Percentiles rank a stretch among this genome's conserved stretches.
These are phyloP conservation scores for Nesoenas mayeri DNA, from an alignment of 2,113 vertebrate genomes.

Conservation along the genomic window DNA sequence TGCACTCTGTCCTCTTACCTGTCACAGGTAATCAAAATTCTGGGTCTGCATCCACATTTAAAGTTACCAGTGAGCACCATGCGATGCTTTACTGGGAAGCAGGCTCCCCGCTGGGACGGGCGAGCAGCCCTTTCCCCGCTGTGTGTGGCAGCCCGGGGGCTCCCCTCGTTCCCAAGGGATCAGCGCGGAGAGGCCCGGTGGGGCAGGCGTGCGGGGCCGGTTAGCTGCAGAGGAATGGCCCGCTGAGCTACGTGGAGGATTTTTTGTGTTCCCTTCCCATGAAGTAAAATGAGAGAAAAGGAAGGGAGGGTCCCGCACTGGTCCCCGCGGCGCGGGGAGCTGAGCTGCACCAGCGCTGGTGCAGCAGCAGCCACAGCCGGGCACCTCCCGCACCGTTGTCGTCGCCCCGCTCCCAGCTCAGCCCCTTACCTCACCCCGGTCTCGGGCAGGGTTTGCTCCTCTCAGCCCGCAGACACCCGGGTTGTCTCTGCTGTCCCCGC, in stretches of 20 bases:
- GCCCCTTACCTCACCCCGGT: neutral
- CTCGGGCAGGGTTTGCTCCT: neutral
- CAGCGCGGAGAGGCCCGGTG: fast-evolving
- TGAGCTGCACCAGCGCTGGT: fast-evolving
- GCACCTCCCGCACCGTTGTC: neutral
- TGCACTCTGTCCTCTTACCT: neutral
- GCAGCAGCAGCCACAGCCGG: neutral
- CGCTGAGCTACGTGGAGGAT: fast-evolving
- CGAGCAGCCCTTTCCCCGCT: neutral
- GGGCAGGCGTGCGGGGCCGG: fast-evolving
- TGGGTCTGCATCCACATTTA: neutral
- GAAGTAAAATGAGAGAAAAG: neutral
- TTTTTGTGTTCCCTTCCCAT: too few relatives aligned
- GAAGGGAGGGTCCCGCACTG: neutral
- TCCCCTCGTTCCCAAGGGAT: neutral
- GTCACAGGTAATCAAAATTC: neutral
- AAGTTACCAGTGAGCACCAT: fast-evolving
- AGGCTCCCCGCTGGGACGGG: fast-evolving
- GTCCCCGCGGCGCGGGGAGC: neutral
- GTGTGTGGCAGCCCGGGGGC: fast-evolving
- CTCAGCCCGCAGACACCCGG: too few relatives aligned
- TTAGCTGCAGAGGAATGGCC: neutral
- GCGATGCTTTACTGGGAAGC: fast-evolving
- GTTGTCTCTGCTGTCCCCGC: fast-evolving
- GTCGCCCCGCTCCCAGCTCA: neutral